phyloP scores from a whole-genome alignment of 2,797 vertebrate genomes.

The Smutsia temminckii region DNA sequence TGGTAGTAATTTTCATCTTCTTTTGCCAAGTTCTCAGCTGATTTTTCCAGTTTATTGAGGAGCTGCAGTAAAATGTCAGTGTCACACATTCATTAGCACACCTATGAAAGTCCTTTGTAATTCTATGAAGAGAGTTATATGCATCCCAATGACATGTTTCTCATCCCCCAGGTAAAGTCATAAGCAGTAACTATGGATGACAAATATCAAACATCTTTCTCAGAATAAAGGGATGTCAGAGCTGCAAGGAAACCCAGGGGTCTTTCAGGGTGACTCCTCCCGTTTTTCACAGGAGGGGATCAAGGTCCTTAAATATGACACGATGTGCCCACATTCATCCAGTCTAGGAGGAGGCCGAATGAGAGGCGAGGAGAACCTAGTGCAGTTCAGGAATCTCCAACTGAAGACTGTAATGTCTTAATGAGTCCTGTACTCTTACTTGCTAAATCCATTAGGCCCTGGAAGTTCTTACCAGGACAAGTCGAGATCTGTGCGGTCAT shows the following conservation, averaged over 20 bases:
- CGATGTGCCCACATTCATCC: background rate
- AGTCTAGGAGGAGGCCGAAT: background rate
- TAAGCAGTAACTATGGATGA: background rate
- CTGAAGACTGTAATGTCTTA: background rate
- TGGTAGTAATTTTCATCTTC: constrained; percentile 92
- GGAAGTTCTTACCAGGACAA: background rate
- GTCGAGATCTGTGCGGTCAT: background rate
- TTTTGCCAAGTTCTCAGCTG: constrained; percentile 87
- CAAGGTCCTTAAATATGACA: background rate
- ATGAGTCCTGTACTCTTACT: background rate
- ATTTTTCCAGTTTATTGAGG: constrained; percentile 92
- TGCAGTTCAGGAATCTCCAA: background rate
- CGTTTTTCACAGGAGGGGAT: background rate
- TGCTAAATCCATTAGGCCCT: background rate
- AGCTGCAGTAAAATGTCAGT: constrained; percentile 84
- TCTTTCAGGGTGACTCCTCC: background rate
- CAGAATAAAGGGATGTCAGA: background rate
- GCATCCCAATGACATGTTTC: background rate
- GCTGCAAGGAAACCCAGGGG: background rate
- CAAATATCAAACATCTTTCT: constrained; percentile 19
- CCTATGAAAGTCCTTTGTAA: background rate
- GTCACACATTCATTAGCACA: background rate
- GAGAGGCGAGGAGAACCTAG: background rate
- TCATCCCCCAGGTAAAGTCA: background rate
- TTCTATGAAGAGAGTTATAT: background rate